Evolutionary conservation across 2,888 invertebrate species (phyloP), one percentile per base, ranked within the genome.

Genomic region (Dicranocentrus wangi): DNA sequence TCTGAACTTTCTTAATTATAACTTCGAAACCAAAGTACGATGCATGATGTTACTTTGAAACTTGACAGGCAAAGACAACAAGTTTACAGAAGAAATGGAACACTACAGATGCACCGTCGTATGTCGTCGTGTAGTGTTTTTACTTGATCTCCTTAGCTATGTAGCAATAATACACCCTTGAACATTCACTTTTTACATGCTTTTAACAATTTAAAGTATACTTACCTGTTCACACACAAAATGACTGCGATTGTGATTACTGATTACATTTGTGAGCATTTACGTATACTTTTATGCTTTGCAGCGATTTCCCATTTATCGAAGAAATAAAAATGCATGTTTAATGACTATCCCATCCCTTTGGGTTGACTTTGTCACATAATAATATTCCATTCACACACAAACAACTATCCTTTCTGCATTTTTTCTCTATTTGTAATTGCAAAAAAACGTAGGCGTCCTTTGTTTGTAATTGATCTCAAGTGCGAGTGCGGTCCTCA

Each of bases 151-250:
- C n/a, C n/a, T n/a, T n/a, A n/a, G n/a, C n/a, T n/a, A n/a, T n/a
- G n/a, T n/a, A n/a, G n/a, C n/a, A n/a, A n/a, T n/a, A n/a, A n/a
- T n/a, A n/a, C n/a, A n/a, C n/a, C n/a, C n/a, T n/a, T n/a, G n/a
- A n/a, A 47, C 47, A 15, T 47, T 47, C 47, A 47, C 47, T 47
- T 47, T 47, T 47, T 47, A 47, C 47, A 47, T 15, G 47, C 39
- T 7, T 7, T 32, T 32, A 32, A 32, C 32, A 47, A 47, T 47
- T 47, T 47, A 5, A 15, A 47, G 15, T 47, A n/a, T 17, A 15
- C 15, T n/a, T 17, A n/a, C 15, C 15, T 47, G 47, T 15, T 47
- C 47, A 47, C 47, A 47, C 47, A 47, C 32, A 32, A 32, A 32
- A 32, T n/a, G n/a, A n/a, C n/a, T n/a, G 10, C 10, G 32, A 10